These are phyloP conservation scores for Pterostichus niger DNA, from an alignment of 2,888 invertebrate genomes.

Conservation along the genomic window DNA sequence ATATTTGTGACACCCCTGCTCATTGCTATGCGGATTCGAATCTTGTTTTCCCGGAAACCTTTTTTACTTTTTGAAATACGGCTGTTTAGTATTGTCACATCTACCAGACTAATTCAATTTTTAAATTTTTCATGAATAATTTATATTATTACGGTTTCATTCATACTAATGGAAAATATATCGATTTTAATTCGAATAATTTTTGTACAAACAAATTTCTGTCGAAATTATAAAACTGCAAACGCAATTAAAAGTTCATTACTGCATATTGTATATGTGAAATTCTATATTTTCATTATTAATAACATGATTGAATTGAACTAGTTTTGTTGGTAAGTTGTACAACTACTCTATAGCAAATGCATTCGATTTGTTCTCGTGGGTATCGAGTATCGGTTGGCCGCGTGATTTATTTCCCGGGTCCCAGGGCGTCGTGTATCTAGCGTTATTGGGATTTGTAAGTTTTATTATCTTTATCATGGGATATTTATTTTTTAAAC, in stretches of 20 bases:
- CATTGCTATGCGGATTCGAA: background rate
- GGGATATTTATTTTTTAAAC: background rate
- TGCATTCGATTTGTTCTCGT: background rate
- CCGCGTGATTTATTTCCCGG: slow-evolving; percentile 1
- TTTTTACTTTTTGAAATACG: slow-evolving; percentile 10
- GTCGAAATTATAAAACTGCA: background rate
- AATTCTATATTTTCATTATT: background rate
- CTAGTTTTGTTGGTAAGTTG: background rate
- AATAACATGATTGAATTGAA: background rate
- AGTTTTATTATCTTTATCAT: slow-evolving; percentile 2
- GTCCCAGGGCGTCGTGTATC: background rate
- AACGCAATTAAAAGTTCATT: slow-evolving; percentile 2
- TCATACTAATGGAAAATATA: slow-evolving; percentile 12
- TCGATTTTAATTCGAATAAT: slow-evolving; percentile 1
- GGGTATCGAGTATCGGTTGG: background rate
- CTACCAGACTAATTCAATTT: background rate
- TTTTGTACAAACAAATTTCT: background rate
- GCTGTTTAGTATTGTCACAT: background rate
- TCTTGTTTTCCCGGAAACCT: background rate
- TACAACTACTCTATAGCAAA: background rate
- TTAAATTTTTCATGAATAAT: slow-evolving; percentile 12
- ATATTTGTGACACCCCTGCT: background rate
- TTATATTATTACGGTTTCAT: slow-evolving; percentile 4
- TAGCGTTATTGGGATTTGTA: background rate
- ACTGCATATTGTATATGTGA: background rate